Percentiles rank a stretch among this genome's conserved stretches.
phyloP scores from a whole-genome alignment of 2,797 vertebrate species.

The Rhinella marina region DNA sequence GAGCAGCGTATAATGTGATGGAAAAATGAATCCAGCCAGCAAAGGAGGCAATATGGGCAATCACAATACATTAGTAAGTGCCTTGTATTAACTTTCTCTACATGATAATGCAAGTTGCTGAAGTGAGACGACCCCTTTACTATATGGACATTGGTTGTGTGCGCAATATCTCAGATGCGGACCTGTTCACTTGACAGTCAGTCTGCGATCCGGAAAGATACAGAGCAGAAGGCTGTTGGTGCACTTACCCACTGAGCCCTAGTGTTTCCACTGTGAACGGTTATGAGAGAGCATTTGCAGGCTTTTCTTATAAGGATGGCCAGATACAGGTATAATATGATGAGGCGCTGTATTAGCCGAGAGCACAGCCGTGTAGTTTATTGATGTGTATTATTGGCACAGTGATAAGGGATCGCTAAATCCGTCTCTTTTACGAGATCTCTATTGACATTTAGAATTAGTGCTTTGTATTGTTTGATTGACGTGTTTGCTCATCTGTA shows the following conservation, averaged over 20 bases:
- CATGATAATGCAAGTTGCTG: too few relatives aligned
- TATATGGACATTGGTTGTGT: too few relatives aligned
- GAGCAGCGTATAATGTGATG: too few relatives aligned
- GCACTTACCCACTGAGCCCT: neutral
- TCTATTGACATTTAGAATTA: conserved; percentile 39
- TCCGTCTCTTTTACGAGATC: conserved; percentile 12
- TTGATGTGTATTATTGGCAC: conserved; percentile 28
- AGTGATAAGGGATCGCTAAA: conserved; percentile 11
- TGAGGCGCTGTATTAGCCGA: neutral
- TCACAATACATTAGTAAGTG: too few relatives aligned
- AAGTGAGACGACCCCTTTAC: too few relatives aligned
- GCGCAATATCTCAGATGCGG: too few relatives aligned
- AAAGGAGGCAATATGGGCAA: too few relatives aligned
- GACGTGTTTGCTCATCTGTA: conserved; percentile 4
- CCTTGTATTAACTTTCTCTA: too few relatives aligned
- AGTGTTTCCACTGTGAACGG: neutral
- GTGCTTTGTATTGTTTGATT: conserved; percentile 2
- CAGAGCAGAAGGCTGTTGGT: neutral
- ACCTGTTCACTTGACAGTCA: too few relatives aligned
- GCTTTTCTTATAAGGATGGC: neutral
- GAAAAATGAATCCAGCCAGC: too few relatives aligned
- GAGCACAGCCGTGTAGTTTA: neutral
- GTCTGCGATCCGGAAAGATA: too few relatives aligned
- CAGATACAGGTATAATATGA: too few relatives aligned
- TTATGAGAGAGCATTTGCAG: neutral